Evolutionary conservation across 1,140 invertebrate genomes (phyloP), one percentile per base, ranked within the genome.

Genomic region (Phortica variegata): DNA sequence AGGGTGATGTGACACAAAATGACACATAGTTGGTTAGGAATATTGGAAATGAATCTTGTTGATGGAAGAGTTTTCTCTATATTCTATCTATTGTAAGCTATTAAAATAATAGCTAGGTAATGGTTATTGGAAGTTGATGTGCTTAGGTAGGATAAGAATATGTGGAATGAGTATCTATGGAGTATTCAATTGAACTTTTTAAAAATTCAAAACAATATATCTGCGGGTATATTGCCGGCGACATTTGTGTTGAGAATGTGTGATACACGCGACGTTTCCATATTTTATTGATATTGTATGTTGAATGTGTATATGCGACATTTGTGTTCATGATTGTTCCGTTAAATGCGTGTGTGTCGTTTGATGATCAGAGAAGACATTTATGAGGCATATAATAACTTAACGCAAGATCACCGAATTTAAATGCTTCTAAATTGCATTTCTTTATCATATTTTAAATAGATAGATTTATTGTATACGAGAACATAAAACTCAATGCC

Each of bases 401-500:
- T 46, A 46, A 61, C 52, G 51, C 55, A 53, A 61, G 40, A 44
- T 47, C 52, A 65, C 53, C 60, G 52, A 60, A 60, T 17, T 39
- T 52, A 44, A 16, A 34, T 43, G 38, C 31, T 39, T 39, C 47
- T 43, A 36, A 46, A 56, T 5, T 26, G 10, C 10, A 5, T 26
- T 26, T 26, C 10, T 26, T 26, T 6, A 26, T 6, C 10, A 26
- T 26, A 26, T 26, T 26, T 26, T 26, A 46, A 39, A 43, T 60
- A 58, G 58, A 59, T 65, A 49, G 46, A 55, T 61, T 12, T 16
- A 38, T 7, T 54, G 48, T 51, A 51, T 54, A 49, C 51, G 51
- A 61, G 60, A 61, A 68, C 58, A 68, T 60, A 56, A 68, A 68
- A 68, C 52, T 68, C 57, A 68, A 68, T 68, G 63, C 63, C 63